phyloP scores from a whole-genome alignment of 2,797 vertebrate species.

The Geotrypetes seraphini region DNA sequence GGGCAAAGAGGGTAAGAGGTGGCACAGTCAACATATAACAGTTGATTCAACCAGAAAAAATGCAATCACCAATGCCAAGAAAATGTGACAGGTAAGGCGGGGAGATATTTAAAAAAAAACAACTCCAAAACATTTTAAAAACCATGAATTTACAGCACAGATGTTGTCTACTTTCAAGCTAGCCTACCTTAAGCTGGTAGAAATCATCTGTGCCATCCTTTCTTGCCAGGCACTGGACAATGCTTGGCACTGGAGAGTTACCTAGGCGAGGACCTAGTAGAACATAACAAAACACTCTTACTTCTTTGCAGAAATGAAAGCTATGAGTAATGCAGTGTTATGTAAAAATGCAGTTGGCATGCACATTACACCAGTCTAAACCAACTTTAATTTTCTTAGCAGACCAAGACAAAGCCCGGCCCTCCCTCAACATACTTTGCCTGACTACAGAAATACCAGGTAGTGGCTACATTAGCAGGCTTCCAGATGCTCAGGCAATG shows the following conservation, averaged over 20 bases:
- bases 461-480: no score
- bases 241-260: slow-evolving; percentile 96
- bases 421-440: slow-evolving; percentile 2
- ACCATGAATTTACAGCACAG: no score
- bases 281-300: slow-evolving; percentile 28
- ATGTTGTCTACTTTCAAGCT: not conserved
- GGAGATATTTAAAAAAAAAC: not conserved
- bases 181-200: slow-evolving; percentile 94
- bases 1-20: no score
- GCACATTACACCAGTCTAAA: not conserved
- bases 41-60: no score
- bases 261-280: slow-evolving; percentile 85
- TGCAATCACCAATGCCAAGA: no score
- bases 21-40: no score
- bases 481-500: no score
- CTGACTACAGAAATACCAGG: no score
- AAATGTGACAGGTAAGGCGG: no score
- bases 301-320: slow-evolving; percentile 30
- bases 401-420: not conserved
- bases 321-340: slow-evolving; percentile 20
- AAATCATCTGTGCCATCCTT: slow-evolving; percentile 98
- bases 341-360: slow-evolving; percentile 8
- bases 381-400: slow-evolving; percentile 1
- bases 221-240: slow-evolving; percentile 95
- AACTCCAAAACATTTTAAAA: not conserved